Percentiles rank a stretch among this genome's conserved stretches.
Conservation (phyloP, 2,888 invertebrate genomes). For the Pachycephus smyrnensis region DNA sequence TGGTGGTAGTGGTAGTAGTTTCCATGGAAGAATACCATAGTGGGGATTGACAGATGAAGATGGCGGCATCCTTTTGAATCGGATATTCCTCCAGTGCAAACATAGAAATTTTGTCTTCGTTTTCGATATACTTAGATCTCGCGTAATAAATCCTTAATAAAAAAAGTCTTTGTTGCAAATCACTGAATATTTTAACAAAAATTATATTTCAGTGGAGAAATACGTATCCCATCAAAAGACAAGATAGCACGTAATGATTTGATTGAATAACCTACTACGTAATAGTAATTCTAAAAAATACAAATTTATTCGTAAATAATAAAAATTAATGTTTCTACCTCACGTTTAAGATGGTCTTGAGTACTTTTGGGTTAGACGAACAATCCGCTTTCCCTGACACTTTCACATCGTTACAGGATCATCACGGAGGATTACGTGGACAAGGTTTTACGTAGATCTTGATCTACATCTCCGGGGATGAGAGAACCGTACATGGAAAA, state of each 20-base stretch:
- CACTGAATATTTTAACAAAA: no score
- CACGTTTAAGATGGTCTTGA: background rate
- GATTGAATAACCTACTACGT: no score
- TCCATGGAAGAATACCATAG: background rate
- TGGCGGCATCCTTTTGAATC: constrained; percentile 29
- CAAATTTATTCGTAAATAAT: background rate
- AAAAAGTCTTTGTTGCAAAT: background rate
- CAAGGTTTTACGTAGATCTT: background rate
- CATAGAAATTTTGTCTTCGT: background rate
- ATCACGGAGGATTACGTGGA: background rate
- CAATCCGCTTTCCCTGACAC: background rate
- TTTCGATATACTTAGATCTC: background rate
- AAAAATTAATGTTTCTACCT: background rate
- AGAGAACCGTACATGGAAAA: constrained; percentile 2
- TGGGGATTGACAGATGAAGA: constrained; percentile 49
- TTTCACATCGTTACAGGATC: background rate
- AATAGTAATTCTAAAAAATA: background rate
- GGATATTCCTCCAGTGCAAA: constrained; percentile 26
- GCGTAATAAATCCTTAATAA: background rate
- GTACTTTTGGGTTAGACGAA: no score
- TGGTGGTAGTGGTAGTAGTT: background rate
- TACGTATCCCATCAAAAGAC: no score
- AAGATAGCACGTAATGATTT: no score
- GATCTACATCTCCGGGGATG: background rate
- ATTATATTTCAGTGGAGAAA: no score